Evolutionary conservation across 1,140 invertebrate genomes (phyloP), one percentile per base, ranked within the genome.

Genomic region (Trichoplusia ni): DNA sequence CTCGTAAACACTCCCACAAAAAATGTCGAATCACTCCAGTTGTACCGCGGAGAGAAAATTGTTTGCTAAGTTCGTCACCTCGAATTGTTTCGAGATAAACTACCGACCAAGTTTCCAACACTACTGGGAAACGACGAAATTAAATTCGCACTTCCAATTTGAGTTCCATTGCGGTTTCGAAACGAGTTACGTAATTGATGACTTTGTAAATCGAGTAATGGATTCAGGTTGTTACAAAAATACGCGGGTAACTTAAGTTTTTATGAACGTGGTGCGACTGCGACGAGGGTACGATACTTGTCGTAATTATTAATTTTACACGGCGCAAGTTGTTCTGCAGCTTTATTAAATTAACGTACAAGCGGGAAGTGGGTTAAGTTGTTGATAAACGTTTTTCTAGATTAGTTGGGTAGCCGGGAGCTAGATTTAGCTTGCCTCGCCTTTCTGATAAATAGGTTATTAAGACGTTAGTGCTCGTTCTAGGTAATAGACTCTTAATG

Each of bases 61-160:
- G 51, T 56, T 49, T 56, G 51, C 23, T 37, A 56, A 40, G 33
- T 56, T 56, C 21, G 35, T 56, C 51, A 56, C 51, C 47, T 40
- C 46, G 35, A 53, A 66, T 66, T 59, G 56, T 66, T 44, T 51
- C 63, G 40, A 18, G 33, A 58, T 65, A 59, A 59, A 65, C 46
- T 59, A 18, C 16, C 23, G 21, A 4, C 33, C 8, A 56, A 56
- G 19, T 38, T 56, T 37, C 51, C 18, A 56, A 21, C 51, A 56
- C 46, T 49, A 49, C 37, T 33, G 29, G 11, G 51, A 27, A 27
- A 11, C 25, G 21, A 7, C 51, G 51, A 54, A 56, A 56, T 56
- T 56, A 38, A 56, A 56, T 56, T 56, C 25, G 19, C 11, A 37
- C 14, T 37, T 37, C 14, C 33, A 25, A 25, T 56, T 40, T 27